Base-by-base conservation (phyloP, 2,888 invertebrate genomes). In the Hartigia nigra region DNA sequence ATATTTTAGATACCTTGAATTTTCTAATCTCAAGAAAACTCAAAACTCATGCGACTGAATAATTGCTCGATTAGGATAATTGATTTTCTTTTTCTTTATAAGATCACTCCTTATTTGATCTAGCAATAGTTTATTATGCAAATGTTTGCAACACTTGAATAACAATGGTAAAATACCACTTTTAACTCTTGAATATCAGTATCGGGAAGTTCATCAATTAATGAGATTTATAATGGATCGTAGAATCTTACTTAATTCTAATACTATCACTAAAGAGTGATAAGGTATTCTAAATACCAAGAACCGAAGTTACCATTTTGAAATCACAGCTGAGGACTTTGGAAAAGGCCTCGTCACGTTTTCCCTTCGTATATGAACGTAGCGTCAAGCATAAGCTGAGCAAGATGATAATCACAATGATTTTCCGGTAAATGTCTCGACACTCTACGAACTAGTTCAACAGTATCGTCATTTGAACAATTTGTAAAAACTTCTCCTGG, bases 331-430 rank as follows among this genome's bases (percentile, higher is more conserved):
- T 70, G 23, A 72, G 23, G n/a, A n/a, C 34, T 74, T 23, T 32
- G 12, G 1, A 72, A 1, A 72, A 72, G 31, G 12, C 12, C 12
- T 39, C 39, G 80, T 86, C 87, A 87, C 80, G 85, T 85, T 70
- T 85, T 84, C 74, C 86, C 86, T 55, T 86, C 84, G 76, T 90
- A 90, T 80, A 91, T 89, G 74, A 88, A 87, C 1, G 87, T 89
- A 32, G 90, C 90, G 74, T 91, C 91, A 36, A 91, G 85, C 89
- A 91, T 90, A 75, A 88, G 78, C 78, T 90, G 89, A 12, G 88
- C 89, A 70, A 90, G 84, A 81, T 89, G 89, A 85, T 90, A 89
- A 80, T 91, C 86, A 32, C 81, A 81, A 78, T 91, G 88, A 31
- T 82, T 81, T 77, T 90, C 90, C 1, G 90, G 85, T 78, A 91